Conservation (phyloP, 2,113 vertebrate species). For the Saccopteryx leptura region DNA sequence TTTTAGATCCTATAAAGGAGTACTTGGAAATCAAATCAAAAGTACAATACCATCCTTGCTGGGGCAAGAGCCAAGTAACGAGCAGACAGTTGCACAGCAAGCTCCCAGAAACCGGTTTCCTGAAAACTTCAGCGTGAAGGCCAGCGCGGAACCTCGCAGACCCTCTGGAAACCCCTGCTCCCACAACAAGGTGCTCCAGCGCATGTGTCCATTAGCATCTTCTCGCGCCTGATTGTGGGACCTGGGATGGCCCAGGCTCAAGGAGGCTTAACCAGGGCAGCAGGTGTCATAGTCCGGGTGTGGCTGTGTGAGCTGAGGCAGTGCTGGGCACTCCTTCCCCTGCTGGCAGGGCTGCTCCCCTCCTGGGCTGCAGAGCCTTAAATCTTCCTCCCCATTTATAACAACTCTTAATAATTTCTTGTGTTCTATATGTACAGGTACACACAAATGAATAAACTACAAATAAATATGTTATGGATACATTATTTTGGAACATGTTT, state of each 20-base stretch:
- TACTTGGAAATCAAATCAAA: neutral
- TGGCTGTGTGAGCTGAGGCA: neutral
- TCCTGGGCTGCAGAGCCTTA: neutral
- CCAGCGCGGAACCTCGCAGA: rapidly evolving
- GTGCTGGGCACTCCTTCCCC: neutral
- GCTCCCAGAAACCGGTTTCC: no score
- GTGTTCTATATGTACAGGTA: neutral
- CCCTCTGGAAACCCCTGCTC: neutral
- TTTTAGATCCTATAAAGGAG: neutral
- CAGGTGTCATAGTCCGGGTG: neutral
- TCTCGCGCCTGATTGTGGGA: rapidly evolving
- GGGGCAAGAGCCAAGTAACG: no score
- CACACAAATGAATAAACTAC: neutral
- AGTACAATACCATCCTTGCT: neutral
- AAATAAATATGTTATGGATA: neutral
- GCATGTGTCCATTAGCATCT: no score
- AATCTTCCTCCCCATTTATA: neutral
- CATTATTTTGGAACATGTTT: neutral
- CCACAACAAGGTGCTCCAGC: rapidly evolving
- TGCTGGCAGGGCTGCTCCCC: neutral
- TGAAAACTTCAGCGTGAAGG: rapidly evolving
- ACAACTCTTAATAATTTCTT: neutral
- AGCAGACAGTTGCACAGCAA: rapidly evolving
- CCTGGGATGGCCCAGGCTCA: no score
- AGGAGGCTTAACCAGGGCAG: no score